These are phyloP conservation scores for Plestiodon gilberti DNA, from an alignment of 2,113 vertebrate species.

Conservation along the genomic window DNA sequence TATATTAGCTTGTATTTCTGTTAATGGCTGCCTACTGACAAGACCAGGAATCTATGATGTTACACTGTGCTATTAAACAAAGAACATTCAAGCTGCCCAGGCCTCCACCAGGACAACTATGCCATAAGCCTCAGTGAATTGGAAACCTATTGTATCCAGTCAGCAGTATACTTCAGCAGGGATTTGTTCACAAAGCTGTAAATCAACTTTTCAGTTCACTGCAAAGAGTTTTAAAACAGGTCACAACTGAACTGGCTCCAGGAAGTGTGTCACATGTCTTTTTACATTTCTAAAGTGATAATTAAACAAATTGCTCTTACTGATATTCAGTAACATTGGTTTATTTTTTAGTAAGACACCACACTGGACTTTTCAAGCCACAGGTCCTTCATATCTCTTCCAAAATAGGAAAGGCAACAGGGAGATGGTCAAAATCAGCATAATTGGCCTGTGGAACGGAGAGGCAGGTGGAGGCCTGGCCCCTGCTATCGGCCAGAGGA, in stretches of 20 bases:
- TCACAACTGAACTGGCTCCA: not conserved
- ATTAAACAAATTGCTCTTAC: not conserved
- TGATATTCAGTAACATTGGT: not conserved
- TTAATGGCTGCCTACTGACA: not conserved
- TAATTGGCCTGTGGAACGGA: too few species aligned
- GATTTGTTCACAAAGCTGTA: not conserved
- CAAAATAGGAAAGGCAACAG: not conserved
- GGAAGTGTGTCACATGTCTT: fast-evolving
- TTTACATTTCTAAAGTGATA: not conserved
- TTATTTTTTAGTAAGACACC: not conserved
- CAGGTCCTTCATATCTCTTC: not conserved
- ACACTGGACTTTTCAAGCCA: not conserved
- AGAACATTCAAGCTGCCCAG: not conserved
- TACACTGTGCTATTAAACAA: not conserved
- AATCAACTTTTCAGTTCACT: not conserved
- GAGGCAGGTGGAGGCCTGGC: too few species aligned
- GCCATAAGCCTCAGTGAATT: not conserved
- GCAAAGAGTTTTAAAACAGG: not conserved
- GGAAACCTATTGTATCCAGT: not conserved
- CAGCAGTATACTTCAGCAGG: not conserved
- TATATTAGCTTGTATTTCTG: not conserved
- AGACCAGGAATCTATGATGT: not conserved
- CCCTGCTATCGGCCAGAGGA: too few species aligned
- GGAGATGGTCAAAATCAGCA: not conserved
- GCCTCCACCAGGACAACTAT: fast-evolving